Percentiles rank a stretch among this genome's conserved stretches.
These are phyloP conservation scores for Rhinoraja longicauda DNA, from an alignment of 2,797 vertebrate species.

Conservation along the genomic window DNA sequence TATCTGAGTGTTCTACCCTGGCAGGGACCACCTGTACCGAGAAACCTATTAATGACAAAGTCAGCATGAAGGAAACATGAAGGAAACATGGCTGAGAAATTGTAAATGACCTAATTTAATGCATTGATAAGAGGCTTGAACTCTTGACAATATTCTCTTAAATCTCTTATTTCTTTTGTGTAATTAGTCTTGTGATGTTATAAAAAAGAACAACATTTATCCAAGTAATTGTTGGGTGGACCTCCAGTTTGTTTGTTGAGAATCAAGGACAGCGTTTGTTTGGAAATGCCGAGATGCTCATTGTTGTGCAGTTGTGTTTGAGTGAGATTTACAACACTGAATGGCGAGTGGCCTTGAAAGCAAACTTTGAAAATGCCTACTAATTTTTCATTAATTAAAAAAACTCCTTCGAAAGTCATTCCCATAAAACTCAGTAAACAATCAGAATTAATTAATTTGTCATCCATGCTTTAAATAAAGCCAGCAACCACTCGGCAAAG, in stretches of 20 bases:
- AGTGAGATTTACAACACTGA: background rate
- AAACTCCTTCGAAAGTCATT: background rate
- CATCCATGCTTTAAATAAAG: background rate
- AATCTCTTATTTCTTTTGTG: background rate
- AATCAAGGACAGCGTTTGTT: background rate
- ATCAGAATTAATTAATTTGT: background rate
- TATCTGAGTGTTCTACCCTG: background rate
- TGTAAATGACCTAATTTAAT: background rate
- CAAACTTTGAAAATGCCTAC: background rate
- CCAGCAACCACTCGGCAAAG: background rate
- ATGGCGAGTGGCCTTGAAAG: background rate
- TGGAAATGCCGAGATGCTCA: background rate
- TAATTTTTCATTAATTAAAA: background rate
- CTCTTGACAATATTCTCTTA: too few species aligned
- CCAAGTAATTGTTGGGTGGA: background rate
- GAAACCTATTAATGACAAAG: background rate
- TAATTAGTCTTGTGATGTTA: background rate
- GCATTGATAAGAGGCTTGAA: background rate
- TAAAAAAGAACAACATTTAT: background rate
- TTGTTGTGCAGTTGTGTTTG: background rate
- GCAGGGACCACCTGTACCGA: background rate
- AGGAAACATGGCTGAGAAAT: background rate
- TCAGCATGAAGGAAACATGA: background rate
- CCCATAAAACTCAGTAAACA: background rate
- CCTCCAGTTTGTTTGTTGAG: background rate